phyloP scores from a whole-genome alignment of 2,797 vertebrate genomes.

The Pangasius macronema region DNA sequence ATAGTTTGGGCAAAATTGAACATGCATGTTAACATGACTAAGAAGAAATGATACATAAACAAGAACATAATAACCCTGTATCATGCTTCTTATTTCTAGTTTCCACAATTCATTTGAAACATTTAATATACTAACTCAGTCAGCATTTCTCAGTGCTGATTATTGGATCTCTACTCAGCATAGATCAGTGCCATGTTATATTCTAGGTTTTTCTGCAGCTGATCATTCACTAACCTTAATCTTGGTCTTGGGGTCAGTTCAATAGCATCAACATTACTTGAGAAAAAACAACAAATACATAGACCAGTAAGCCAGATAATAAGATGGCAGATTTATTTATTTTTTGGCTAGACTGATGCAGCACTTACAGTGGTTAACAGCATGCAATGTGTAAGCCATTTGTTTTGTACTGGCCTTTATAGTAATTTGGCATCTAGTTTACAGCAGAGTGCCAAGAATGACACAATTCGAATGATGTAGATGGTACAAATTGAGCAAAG shows the following conservation, averaged over 20 bases:
- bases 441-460: conserved; percentile 29
- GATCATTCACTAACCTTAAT: conserved; percentile 12
- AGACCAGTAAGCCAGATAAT: conserved; percentile 25
- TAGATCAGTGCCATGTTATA: not conserved
- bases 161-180: not conserved
- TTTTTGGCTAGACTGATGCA: conserved; percentile 22
- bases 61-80: not conserved
- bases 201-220: not conserved
- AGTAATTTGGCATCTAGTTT: conserved; percentile 41
- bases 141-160: not conserved
- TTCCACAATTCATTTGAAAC: not conserved
- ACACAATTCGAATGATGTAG: conserved; percentile 32
- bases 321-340: conserved; percentile 8
- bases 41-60: not conserved
- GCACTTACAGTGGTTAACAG: conserved; percentile 33
- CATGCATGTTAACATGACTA: conserved; percentile 26
- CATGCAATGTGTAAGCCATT: conserved; percentile 31
- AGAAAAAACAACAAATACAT: conserved; percentile 6
- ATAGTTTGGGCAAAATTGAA: conserved; percentile 33
- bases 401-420: conserved; percentile 36
- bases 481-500: conserved; percentile 21
- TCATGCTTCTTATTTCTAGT: not conserved
- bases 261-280: conserved; percentile 15
- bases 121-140: not conserved
- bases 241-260: conserved; percentile 16